These are phyloP conservation scores for Hemitrygon akajei DNA, from an alignment of 2,797 vertebrate genomes.

Conservation along the genomic window DNA sequence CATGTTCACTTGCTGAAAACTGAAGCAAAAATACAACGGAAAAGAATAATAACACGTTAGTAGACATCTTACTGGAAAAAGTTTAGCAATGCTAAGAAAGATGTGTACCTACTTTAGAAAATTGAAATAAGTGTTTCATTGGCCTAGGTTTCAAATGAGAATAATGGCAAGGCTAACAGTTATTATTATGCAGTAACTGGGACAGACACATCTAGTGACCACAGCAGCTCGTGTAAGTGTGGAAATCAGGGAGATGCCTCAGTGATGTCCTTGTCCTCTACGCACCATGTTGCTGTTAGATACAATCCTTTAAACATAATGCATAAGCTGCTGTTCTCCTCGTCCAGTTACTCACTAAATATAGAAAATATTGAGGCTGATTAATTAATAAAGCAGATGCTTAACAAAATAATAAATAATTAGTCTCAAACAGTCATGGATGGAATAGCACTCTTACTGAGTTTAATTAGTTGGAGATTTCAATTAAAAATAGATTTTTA, in stretches of 20 bases:
- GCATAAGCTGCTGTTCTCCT: not conserved
- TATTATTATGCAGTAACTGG: not conserved
- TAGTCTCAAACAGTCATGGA: not conserved
- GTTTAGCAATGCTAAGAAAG: not conserved
- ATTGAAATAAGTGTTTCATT: not conserved
- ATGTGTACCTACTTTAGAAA: not conserved
- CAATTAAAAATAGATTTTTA: not conserved
- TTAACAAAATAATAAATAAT: not conserved
- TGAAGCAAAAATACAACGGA: not conserved
- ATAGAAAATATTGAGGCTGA: not conserved
- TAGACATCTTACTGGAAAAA: not conserved
- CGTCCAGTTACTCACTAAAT: not conserved
- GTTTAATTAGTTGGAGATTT: not conserved
- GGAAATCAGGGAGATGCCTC: not conserved
- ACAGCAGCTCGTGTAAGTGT: not conserved
- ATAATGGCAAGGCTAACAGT: not conserved
- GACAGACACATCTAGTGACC: not conserved
- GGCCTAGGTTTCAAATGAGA: not conserved
- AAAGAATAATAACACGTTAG: not conserved
- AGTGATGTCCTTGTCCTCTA: not conserved
- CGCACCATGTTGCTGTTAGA: not conserved
- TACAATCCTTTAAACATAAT: not conserved
- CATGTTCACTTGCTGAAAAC: not conserved
- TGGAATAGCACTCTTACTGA: not conserved
- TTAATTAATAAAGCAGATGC: not conserved